Conservation (phyloP, 2,113 vertebrate species). For the Cyanistes caeruleus region DNA sequence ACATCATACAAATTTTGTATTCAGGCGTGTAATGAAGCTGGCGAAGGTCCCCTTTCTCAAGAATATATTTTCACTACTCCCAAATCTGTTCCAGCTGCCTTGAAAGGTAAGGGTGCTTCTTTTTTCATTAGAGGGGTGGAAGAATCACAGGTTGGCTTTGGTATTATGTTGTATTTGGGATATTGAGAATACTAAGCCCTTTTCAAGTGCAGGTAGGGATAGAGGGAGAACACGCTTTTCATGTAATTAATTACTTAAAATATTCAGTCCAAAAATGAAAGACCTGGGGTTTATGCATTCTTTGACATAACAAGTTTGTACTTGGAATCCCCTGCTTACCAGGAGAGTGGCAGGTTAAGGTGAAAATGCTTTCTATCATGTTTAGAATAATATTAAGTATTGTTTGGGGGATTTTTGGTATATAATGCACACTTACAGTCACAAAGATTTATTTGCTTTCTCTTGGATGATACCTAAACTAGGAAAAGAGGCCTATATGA, state of each 20-base stretch:
- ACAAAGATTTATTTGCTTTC: neutral
- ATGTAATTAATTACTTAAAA: neutral
- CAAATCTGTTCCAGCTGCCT: constrained; percentile 89
- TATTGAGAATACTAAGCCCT: neutral
- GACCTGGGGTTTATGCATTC: neutral
- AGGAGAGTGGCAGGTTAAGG: neutral
- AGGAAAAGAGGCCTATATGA: neutral
- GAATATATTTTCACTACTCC: constrained; percentile 94
- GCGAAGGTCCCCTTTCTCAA: constrained; percentile 93
- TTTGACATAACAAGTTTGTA: neutral
- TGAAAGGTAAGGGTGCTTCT: constrained; percentile 85
- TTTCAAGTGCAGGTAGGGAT: neutral
- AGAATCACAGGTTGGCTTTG: neutral
- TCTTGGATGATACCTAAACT: neutral
- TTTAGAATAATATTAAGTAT: neutral
- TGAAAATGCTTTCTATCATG: neutral
- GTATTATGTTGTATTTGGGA: neutral
- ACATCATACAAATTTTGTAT: constrained; percentile 96
- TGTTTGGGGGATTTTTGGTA: neutral
- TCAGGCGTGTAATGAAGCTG: constrained; percentile 97
- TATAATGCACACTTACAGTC: neutral
- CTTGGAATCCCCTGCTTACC: neutral
- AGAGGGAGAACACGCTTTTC: neutral
- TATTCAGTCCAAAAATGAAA: neutral
- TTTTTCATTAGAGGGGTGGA: neutral